These are phyloP conservation scores for Neuroscelio doddi DNA, from an alignment of 2,888 invertebrate species.

Conservation along the genomic window DNA sequence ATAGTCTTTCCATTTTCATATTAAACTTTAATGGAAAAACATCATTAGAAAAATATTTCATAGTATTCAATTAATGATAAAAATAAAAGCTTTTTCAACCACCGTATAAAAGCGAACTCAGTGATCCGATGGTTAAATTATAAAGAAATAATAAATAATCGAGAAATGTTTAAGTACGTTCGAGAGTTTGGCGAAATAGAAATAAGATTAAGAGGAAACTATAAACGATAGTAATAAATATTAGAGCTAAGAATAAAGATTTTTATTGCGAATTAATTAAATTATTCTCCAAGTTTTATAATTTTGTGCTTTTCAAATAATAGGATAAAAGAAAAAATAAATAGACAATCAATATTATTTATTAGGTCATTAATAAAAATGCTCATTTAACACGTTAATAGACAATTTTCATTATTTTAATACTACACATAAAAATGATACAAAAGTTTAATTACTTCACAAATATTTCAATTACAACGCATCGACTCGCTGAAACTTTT, in stretches of 20 bases:
- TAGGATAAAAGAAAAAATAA: not conserved
- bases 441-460: conserved; percentile 1
- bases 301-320: not conserved
- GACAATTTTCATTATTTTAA: no score
- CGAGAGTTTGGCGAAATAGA: not conserved
- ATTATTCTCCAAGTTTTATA: not conserved
- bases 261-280: not conserved
- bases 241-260: conserved; percentile 16
- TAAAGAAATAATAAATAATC: no score
- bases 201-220: not conserved
- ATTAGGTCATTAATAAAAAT: no score
- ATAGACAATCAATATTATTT: conserved; percentile 3
- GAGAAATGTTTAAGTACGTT: conserved; percentile 2
- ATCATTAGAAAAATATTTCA: no score
- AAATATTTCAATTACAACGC: not conserved
- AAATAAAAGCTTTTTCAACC: no score
- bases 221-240: conserved; percentile 24
- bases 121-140: no score
- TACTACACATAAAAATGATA: not conserved
- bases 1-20: no score
- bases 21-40: no score
- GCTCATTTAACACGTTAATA: not conserved
- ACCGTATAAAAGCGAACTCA: no score
- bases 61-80: no score
- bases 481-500: conserved; percentile 2